Evolutionary conservation across 2,113 vertebrate species (phyloP).

Genomic region (Anas platyrhynchos): DNA sequence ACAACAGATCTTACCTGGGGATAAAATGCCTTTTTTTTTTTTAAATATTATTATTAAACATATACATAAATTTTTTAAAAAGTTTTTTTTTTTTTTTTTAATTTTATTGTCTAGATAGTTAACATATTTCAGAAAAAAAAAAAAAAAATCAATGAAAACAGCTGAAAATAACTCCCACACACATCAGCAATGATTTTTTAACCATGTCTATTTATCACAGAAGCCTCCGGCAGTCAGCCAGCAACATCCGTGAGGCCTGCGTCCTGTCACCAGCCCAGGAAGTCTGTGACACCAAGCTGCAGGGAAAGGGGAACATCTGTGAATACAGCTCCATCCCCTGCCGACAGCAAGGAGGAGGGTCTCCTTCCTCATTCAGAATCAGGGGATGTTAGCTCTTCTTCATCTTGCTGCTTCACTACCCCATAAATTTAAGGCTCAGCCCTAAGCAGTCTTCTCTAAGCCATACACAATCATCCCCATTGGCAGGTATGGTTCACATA

Average conservation of each 20-base stretch:
- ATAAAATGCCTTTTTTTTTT: background rate
- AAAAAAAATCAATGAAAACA: background rate
- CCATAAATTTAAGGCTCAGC: background rate
- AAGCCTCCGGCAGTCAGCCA: background rate
- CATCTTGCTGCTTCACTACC: background rate
- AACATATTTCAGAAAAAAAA: background rate
- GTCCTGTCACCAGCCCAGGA: background rate
- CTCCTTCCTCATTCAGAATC: background rate
- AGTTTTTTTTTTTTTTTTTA: background rate
- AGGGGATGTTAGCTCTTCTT: background rate
- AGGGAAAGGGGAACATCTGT: slow-evolving; percentile 14
- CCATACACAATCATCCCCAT: background rate
- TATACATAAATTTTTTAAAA: too few relatives aligned
- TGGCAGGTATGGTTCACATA: background rate
- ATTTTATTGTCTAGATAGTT: background rate
- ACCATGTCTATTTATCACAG: background rate
- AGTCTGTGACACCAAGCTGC: slow-evolving; percentile 15
- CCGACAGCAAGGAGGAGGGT: background rate
- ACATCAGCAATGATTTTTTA: background rate
- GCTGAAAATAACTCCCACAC: background rate
- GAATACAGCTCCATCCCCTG: background rate
- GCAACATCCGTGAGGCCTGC: background rate
- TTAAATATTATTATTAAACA: too few relatives aligned
- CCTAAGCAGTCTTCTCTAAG: fast-evolving
- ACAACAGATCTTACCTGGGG: background rate